Base-by-base conservation (phyloP, 2,113 vertebrate species). In the Pithys albifrons region DNA sequence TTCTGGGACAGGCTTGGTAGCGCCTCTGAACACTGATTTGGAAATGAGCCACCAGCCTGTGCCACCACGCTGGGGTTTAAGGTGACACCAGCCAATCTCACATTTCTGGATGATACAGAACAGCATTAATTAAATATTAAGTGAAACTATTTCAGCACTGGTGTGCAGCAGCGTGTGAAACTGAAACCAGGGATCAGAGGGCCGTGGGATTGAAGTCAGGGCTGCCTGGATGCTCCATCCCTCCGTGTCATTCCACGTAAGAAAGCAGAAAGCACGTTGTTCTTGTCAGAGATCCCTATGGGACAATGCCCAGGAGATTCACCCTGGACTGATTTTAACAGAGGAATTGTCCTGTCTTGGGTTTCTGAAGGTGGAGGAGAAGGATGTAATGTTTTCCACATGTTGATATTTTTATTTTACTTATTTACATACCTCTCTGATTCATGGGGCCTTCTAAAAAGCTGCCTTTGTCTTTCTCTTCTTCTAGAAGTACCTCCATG, bases 181-280 rank as follows among this genome's bases (percentile, higher is more conserved):
- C 65, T 3, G 64, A 70, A 39, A 6, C 10, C 59, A 35, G 20
- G 70, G 73, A 64, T 31, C 59, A 17, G 33, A 64, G 74, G 31
- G 66, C 57, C 0, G 5, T 5, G 70, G 10, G 84, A 51, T 2
- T 17, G 15, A 65, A 23, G 66, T 23, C 33, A 4, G 8, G 48
- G 37, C 46, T 23, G 9, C 54, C 39, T 27, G 71, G 66, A 6
- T 12, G 31, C 59, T 72, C 82, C 7, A 1, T 18, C 57, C 19
- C 71, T 43, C 69, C 51, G 2, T 0, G 12, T 58, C 43, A 10
- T 6, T n/a, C 20, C n/a, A 6, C 1, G 10, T 5, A 23, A 2
- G 0, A 25, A n/a, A 52, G 45, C 57, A 55, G 16, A 73, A 65
- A 69, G 24, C 15, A 12, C 3, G 1, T 31, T 45, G 61, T n/a